Conservation (phyloP, 2,888 invertebrate genomes). For the Drosophila tripunctata region DNA sequence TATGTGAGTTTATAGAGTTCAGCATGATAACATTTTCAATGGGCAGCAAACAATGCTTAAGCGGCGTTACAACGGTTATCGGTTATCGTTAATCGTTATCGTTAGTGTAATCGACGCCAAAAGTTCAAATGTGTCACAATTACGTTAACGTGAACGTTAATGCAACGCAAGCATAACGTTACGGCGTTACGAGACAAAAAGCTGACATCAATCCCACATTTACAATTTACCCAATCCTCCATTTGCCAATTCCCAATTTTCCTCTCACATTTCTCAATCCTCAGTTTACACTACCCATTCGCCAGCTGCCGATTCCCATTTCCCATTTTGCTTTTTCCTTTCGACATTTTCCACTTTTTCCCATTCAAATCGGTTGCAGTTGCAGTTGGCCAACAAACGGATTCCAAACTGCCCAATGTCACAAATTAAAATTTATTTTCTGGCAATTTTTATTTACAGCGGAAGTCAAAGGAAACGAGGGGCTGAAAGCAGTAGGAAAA, state of each 20-base stretch:
- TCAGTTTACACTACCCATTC: background rate
- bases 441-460: conserved; percentile 66
- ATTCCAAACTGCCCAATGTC: conserved; percentile 42
- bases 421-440: conserved; percentile 68
- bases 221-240: conserved; percentile 8
- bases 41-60: no score
- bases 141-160: conserved; percentile 17
- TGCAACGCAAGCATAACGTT: conserved; percentile 38
- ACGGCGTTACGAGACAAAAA: conserved; percentile 5
- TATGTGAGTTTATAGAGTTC: no score
- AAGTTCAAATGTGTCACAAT: conserved; percentile 1
- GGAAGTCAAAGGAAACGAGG: background rate
- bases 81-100: background rate
- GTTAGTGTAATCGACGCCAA: background rate
- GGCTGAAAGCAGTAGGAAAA: background rate
- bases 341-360: background rate
- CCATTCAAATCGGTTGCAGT: conserved; percentile 12
- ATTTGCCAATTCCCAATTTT: conserved; percentile 5
- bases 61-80: background rate
- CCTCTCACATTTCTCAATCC: background rate
- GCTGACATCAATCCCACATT: conserved; percentile 36
- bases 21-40: no score
- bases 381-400: conserved; percentile 10
- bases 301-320: background rate
- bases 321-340: background rate